Evolutionary conservation across 1,140 invertebrate species (phyloP).

Genomic region (Caligus rogercresseyi): DNA sequence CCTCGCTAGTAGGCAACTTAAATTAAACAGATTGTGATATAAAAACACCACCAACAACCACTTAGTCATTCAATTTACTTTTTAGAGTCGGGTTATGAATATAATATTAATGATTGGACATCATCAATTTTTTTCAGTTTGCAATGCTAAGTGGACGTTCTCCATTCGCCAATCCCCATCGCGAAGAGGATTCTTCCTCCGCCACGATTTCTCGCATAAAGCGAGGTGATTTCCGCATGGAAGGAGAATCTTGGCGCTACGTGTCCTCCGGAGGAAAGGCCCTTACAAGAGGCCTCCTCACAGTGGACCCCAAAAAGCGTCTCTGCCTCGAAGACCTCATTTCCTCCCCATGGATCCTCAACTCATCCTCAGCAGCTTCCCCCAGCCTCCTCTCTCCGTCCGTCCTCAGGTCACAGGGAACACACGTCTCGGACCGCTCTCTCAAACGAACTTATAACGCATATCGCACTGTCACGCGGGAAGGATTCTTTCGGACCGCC

Average conservation of each 20-base stretch:
- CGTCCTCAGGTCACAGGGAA: slow-evolving; percentile 28
- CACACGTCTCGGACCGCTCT: slow-evolving; percentile 30
- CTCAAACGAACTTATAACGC: slow-evolving; percentile 44
- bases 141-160: slow-evolving; percentile 68
- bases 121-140: slow-evolving; percentile 37
- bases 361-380: slow-evolving; percentile 26
- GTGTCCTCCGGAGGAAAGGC: slow-evolving; percentile 55
- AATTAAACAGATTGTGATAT: too few relatives aligned
- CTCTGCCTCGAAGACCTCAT: slow-evolving; percentile 46
- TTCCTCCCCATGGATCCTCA: slow-evolving; percentile 43
- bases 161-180: slow-evolving; percentile 41
- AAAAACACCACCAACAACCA: too few relatives aligned
- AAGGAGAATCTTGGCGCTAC: slow-evolving; percentile 45
- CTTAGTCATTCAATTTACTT: neutral
- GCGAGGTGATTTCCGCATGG: slow-evolving; percentile 53
- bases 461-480: slow-evolving; percentile 46
- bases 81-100: slow-evolving; percentile 3
- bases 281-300: slow-evolving; percentile 54
- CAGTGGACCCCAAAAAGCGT: slow-evolving; percentile 53
- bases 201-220: slow-evolving; percentile 60
- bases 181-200: slow-evolving; percentile 47
- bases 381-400: slow-evolving; percentile 41
- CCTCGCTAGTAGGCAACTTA: too few relatives aligned
- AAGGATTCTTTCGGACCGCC: slow-evolving; percentile 40
- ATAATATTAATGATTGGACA: slow-evolving; percentile 16